phyloP scores from a whole-genome alignment of 2,797 vertebrate genomes.

The Arremon brunneinucha region DNA sequence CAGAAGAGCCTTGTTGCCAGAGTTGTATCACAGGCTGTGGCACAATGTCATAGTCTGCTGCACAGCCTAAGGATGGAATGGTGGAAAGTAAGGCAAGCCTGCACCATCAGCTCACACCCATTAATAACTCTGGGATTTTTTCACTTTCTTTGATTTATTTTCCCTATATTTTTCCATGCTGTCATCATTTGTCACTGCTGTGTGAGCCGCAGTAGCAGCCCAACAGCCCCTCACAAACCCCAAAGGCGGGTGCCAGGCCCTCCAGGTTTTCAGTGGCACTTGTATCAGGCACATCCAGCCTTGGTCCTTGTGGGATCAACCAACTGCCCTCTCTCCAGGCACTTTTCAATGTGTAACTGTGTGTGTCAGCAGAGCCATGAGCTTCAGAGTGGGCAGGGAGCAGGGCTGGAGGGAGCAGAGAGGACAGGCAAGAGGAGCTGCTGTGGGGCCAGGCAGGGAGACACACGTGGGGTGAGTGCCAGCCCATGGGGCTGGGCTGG shows the following conservation, averaged over 20 bases:
- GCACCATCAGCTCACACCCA: background rate
- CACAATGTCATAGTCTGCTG: background rate
- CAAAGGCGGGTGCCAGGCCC: accelerated
- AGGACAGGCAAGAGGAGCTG: background rate
- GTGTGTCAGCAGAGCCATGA: background rate
- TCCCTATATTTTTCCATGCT: accelerated
- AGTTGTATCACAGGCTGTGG: background rate
- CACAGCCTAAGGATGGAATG: background rate
- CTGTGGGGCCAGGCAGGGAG: accelerated
- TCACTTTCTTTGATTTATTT: too few relatives aligned
- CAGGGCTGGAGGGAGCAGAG: background rate
- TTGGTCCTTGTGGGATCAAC: accelerated
- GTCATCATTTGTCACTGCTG: background rate
- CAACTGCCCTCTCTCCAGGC: background rate
- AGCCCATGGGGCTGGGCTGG: accelerated
- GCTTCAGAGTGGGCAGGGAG: background rate
- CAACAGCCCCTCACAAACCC: background rate
- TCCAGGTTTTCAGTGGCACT: background rate
- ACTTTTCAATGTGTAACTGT: accelerated
- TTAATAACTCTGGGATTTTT: background rate
- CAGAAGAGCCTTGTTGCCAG: background rate
- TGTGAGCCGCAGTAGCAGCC: background rate
- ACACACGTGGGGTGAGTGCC: accelerated
- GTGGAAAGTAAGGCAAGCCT: background rate
- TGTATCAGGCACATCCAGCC: background rate